These are phyloP conservation scores for Diuraphis noxia DNA, from an alignment of 1,140 invertebrate genomes.

Conservation along the genomic window DNA sequence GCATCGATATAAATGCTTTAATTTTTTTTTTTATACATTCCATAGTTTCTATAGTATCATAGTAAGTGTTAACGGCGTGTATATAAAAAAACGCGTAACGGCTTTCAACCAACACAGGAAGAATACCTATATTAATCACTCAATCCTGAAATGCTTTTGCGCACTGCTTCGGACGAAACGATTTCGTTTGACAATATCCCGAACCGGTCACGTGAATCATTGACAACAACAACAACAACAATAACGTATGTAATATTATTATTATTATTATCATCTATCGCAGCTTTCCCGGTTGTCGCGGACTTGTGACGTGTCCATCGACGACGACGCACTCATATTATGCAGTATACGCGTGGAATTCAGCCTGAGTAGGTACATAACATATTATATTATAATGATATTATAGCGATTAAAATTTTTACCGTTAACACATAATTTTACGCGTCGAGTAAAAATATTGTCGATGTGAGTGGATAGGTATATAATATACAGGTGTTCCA, in stretches of 20 bases:
- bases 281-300: too few species aligned
- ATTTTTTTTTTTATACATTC: not conserved
- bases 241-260: too few species aligned
- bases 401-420: not conserved
- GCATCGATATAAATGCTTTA: not conserved
- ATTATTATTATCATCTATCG: too few species aligned
- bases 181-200: not conserved
- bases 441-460: not conserved
- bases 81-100: not conserved
- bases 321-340: too few species aligned
- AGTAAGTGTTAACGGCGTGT: too few species aligned
- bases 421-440: not conserved
- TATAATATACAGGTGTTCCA: too few species aligned
- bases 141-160: not conserved
- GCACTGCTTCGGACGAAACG: not conserved
- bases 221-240: too few species aligned
- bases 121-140: not conserved
- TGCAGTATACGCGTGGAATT: not conserved
- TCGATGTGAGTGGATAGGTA: not conserved
- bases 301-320: too few species aligned
- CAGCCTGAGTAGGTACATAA: not conserved
- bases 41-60: too few species aligned
- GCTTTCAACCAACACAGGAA: not conserved
- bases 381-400: too few species aligned
- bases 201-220: not conserved